These are phyloP conservation scores for Notolabrus celidotus DNA, from an alignment of 2,797 vertebrate genomes.

Conservation along the genomic window DNA sequence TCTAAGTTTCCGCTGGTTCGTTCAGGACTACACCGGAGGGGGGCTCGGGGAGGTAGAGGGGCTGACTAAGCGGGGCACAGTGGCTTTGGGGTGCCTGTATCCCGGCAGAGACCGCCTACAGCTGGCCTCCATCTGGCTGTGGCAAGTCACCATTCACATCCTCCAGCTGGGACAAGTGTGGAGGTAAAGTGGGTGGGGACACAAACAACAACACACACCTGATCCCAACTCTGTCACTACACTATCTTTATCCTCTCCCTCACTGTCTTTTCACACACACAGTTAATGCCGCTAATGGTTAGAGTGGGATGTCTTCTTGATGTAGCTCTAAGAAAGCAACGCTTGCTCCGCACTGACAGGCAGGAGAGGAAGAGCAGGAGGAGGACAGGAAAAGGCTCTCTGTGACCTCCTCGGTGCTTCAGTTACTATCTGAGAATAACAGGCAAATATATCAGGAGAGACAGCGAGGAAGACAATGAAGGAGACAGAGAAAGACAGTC, in stretches of 20 bases:
- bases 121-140: constrained; percentile 95
- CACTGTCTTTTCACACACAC: constrained; percentile 10
- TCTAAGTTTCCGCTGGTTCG: constrained; percentile 98
- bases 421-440: constrained; percentile 6
- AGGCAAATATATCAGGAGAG: constrained; percentile 24
- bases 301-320: constrained; percentile 46
- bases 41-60: constrained; percentile 96
- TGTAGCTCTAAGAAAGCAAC: constrained; percentile 32
- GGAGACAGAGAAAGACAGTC: constrained; percentile 10
- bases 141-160: constrained; percentile 95
- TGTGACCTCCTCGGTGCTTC: constrained; percentile 28
- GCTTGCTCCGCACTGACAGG: constrained; percentile 58
- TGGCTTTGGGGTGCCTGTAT: constrained; percentile 83
- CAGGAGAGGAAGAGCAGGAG: constrained; percentile 19
- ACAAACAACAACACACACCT: constrained; percentile 33
- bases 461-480: constrained; percentile 3
- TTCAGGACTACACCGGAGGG: constrained; percentile 96
- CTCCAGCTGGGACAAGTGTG: constrained; percentile 99
- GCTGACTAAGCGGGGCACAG: constrained; percentile 89
- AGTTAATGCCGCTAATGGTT: constrained; percentile 29
- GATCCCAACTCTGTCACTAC: background rate
- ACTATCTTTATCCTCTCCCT: background rate
- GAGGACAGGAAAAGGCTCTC: constrained; percentile 29
- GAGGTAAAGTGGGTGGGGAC: constrained; percentile 88
- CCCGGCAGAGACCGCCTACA: constrained; percentile 91